Evolutionary conservation across 2,888 invertebrate genomes (phyloP), one percentile per base, ranked within the genome.

Genomic region (Andricus quercusramuli): DNA sequence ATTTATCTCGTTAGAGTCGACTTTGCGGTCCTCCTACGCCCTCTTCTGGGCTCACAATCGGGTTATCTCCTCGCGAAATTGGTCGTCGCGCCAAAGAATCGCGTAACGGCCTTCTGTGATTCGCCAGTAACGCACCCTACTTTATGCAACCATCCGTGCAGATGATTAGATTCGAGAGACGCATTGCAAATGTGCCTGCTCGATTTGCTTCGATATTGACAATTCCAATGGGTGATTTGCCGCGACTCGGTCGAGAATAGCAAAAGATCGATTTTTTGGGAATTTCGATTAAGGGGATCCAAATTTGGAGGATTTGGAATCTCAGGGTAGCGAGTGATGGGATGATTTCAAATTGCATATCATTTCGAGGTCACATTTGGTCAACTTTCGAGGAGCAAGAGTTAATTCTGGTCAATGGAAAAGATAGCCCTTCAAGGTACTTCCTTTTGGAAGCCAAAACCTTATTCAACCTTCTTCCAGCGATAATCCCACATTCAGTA

Each of bases 1-100:
- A 86, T 86, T 86, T 86, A 86, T 86, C 86, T 86, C 84, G 85
- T 86, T 86, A 86, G 83, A 81, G 83, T 78, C 83, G 76, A 64
- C 79, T 68, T 76, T 74, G 32, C 56, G 32, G 56, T 74, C 74
- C 56, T 51, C 74, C 74, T 56, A 74, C 56, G 74, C 59, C 51
- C 44, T 67, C 66, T 67, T 67, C 66, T 67, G 47, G 47, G 44
- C 47, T 74, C 62, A 65, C 67, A 68, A 79, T 79, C 70, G 68
- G 44, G 47, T 79, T 79, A 79, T 79, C 70, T 74, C 51, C 65
- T 74, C 79, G 25, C 51, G 56, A 59, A 74, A 62, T 64, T 70
- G 62, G 37, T 74, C 70, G 47, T 64, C 64, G 62, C 59, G 64
- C 64, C 77, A 66, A 59, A 67, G 81, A 41, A n/a, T 70, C 70